Evolutionary conservation across 1,140 invertebrate genomes (phyloP), one percentile per base, ranked within the genome.

Genomic region (Drosophila sp.): DNA sequence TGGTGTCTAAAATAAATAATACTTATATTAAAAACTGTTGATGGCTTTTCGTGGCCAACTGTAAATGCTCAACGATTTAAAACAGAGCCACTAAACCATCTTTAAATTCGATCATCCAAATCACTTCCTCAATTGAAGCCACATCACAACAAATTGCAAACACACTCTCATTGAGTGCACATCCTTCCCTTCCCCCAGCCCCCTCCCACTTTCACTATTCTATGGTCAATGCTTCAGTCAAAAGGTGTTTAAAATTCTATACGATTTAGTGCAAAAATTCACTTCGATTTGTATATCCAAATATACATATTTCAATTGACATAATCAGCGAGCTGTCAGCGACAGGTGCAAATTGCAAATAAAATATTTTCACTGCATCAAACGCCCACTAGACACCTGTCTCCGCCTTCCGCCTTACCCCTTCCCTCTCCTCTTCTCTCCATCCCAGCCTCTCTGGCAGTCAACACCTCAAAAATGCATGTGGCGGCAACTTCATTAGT

Each of bases 191-290:
- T 48, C n/a, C 21, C 14, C 2, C 2, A 6, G n/a, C n/a, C n/a
- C n/a, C 6, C 32, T 29, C 71, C 27, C 36, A n/a, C 13, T n/a
- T n/a, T n/a, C n/a, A n/a, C 29, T 9, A 8, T 21, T 16, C 0
- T 21, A 6, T 4, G 14, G 6, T 50, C 50, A 5, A 18, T 36
- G 32, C 32, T 29, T 21, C 53, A 36, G 61, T 76, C 58, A 66
- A 45, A 38, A 50, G 50, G 70, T 76, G 62, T 76, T 76, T 76
- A 67, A 73, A 87, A 82, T 82, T 82, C 72, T 41, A 78, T 65
- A 58, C 54, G 51, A 48, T 76, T 69, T 80, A 43, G 61, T 63
- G 43, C 36, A 29, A 54, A 78, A 78, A 78, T 54, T 58, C 56
- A 34, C 18, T 25, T 16, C 48, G 48, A 27, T 21, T 45, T 29